Evolutionary conservation across 2,113 vertebrate genomes (phyloP).

Genomic region (Typhlomys cinereus): DNA sequence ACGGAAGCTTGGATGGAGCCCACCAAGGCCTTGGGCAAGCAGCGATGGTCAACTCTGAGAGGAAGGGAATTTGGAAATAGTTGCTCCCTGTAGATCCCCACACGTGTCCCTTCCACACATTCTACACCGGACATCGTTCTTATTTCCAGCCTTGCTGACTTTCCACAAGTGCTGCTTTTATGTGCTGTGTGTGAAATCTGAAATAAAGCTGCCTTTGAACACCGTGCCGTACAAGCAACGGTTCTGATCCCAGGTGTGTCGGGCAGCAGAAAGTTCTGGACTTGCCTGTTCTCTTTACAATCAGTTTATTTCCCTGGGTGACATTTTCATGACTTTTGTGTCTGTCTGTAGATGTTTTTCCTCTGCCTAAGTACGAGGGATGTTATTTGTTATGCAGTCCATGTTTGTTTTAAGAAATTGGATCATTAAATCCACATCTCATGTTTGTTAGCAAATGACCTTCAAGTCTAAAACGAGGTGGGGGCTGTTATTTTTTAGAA

Average conservation of each 20-base stretch:
- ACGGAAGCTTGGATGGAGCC: background rate
- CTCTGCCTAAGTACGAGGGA: background rate
- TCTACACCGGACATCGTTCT: background rate
- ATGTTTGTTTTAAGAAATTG: conserved; percentile 73
- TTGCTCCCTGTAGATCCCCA: background rate
- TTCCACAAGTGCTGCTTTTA: conserved; percentile 39
- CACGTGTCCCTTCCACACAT: background rate
- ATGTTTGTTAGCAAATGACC: conserved; percentile 72
- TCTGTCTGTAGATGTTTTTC: conserved; percentile 42
- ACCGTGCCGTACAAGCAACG: background rate
- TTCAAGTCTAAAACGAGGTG: conserved; percentile 73
- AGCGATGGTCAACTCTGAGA: background rate
- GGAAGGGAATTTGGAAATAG: background rate
- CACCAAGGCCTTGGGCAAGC: background rate
- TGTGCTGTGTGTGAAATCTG: background rate
- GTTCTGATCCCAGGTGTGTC: conserved; percentile 64
- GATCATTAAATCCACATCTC: conserved; percentile 70
- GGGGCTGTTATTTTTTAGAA: conserved; percentile 76
- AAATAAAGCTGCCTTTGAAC: conserved; percentile 70
- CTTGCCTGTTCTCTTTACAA: conserved; percentile 73
- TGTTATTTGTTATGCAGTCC: conserved; percentile 62
- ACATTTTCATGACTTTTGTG: conserved; percentile 73
- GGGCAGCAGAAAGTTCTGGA: conserved; percentile 44
- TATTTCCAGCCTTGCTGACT: background rate
- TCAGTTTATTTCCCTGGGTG: conserved; percentile 58